phyloP scores from a whole-genome alignment of 2,888 invertebrate species.

The Diabrotica balteata region DNA sequence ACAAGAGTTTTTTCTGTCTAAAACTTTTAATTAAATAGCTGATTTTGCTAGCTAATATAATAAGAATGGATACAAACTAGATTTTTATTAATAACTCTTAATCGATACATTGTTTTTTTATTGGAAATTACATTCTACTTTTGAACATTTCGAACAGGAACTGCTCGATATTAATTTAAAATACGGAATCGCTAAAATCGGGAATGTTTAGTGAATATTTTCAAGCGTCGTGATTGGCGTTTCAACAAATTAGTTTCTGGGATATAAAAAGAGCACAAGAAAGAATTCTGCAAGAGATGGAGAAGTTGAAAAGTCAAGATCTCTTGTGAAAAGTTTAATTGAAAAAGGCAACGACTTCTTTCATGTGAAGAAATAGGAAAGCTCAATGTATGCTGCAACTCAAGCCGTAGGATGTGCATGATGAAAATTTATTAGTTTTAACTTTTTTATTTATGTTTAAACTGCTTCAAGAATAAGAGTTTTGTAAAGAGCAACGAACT shows the following conservation, averaged over 20 bases:
- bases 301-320: slow-evolving; percentile 37
- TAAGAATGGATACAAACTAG: too few relatives aligned
- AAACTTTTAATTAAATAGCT: too few relatives aligned
- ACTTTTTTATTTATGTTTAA: too few relatives aligned
- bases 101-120: too few relatives aligned
- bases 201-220: slow-evolving; percentile 45
- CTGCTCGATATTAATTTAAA: slow-evolving; percentile 2
- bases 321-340: slow-evolving; percentile 48
- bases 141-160: slow-evolving; percentile 3
- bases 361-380: slow-evolving; percentile 27
- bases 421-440: slow-evolving; percentile 2
- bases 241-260: slow-evolving; percentile 48
- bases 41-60: too few relatives aligned
- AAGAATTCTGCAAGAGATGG: slow-evolving; percentile 16
- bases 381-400: slow-evolving; percentile 14
- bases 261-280: slow-evolving; percentile 45
- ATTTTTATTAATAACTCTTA: too few relatives aligned
- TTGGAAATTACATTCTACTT: too few relatives aligned
- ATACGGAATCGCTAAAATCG: slow-evolving; percentile 35
- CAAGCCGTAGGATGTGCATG: slow-evolving; percentile 2
- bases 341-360: slow-evolving; percentile 45
- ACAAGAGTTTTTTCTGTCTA: too few relatives aligned
- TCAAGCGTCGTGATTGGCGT: slow-evolving; percentile 47
- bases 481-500: too few relatives aligned
- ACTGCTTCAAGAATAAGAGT: too few relatives aligned